Evolutionary conservation across 2,113 vertebrate species (phyloP), one percentile per base, ranked within the genome.

Genomic region (Siniperca knerii): DNA sequence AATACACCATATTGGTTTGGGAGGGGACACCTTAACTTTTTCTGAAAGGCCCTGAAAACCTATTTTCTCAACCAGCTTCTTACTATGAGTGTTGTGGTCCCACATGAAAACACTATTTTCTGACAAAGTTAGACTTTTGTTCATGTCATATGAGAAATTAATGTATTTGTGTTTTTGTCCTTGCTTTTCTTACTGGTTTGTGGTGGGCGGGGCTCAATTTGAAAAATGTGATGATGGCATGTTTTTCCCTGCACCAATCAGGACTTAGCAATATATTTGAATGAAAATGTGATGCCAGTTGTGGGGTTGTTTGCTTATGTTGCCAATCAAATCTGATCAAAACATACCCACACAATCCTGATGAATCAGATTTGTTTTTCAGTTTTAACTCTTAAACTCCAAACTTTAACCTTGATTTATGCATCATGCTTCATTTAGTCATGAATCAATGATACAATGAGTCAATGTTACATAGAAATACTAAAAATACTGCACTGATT

Each of bases 1-100:
- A 37, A 50, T 64, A 42, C 64, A 70, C 35, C 70, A 62, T 60
- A 44, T n/a, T 74, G 16, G 73, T 69, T 60, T 75, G 50, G 72
- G 73, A 83, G 62, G 76, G 40, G 79, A 74, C 68, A 20, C 4
- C 1, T 0, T n/a, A 20, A 60, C 13, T 12, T 4, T 80, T 68
- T 76, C 55, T 68, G 58, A 37, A 73, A 81, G 57, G 42, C 23
- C 33, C 13, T 7, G 0, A 23, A 46, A 82, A 50, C 7, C n/a
- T 9, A 4, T 64, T 58, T 75, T 29, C 11, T n/a, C 1, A 46
- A 4, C 57, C 12, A 3, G 21, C 46, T 25, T 48, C 25, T 16
- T 55, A 29, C 4, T 21, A 2, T 33, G 64, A 79, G 33, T 44
- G 62, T 70, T 58, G 15, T n/a, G 55, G 46, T 52, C 9, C 5